These are phyloP conservation scores for Sphaeramia orbicularis DNA, from an alignment of 2,797 vertebrate genomes.

Conservation along the genomic window DNA sequence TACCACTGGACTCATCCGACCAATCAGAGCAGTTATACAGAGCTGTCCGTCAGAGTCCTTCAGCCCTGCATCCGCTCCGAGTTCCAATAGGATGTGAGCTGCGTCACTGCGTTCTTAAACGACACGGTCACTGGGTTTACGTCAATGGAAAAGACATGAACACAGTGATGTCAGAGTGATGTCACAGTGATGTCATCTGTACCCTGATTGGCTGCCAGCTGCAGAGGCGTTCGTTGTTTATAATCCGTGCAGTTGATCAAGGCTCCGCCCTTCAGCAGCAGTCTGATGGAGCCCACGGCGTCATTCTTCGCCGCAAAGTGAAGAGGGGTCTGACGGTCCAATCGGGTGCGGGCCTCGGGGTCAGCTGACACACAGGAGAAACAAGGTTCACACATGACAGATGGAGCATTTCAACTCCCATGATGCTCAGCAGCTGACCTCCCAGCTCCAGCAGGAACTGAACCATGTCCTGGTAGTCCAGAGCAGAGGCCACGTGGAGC, in stretches of 20 bases:
- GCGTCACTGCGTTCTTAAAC: slow-evolving; percentile 75
- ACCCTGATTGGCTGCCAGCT: slow-evolving; percentile 79
- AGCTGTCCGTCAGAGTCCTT: slow-evolving; percentile 79
- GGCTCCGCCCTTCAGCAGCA: slow-evolving; percentile 70
- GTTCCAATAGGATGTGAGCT: slow-evolving; percentile 69
- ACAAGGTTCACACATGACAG: background rate
- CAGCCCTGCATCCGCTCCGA: slow-evolving; percentile 74
- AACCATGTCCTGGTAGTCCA: slow-evolving; percentile 82
- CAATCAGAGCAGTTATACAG: slow-evolving; percentile 80
- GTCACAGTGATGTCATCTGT: slow-evolving; percentile 2
- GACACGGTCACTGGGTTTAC: too few relatives aligned
- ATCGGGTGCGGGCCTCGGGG: slow-evolving; percentile 55
- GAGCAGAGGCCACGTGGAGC: slow-evolving; percentile 78
- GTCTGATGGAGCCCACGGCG: slow-evolving; percentile 52
- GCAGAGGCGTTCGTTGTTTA: slow-evolving; percentile 77
- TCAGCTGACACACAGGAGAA: slow-evolving; percentile 58
- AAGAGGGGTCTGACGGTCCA: slow-evolving; percentile 75
- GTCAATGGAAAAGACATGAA: background rate
- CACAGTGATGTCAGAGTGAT: background rate
- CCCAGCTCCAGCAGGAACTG: slow-evolving; percentile 72
- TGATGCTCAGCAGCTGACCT: slow-evolving; percentile 39
- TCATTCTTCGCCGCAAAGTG: slow-evolving; percentile 83
- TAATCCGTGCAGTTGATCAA: slow-evolving; percentile 70
- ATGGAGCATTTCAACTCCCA: background rate
- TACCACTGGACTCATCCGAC: slow-evolving; percentile 77